Evolutionary conservation across 2,113 vertebrate species (phyloP).

Genomic region (Halichoeres trimaculatus): DNA sequence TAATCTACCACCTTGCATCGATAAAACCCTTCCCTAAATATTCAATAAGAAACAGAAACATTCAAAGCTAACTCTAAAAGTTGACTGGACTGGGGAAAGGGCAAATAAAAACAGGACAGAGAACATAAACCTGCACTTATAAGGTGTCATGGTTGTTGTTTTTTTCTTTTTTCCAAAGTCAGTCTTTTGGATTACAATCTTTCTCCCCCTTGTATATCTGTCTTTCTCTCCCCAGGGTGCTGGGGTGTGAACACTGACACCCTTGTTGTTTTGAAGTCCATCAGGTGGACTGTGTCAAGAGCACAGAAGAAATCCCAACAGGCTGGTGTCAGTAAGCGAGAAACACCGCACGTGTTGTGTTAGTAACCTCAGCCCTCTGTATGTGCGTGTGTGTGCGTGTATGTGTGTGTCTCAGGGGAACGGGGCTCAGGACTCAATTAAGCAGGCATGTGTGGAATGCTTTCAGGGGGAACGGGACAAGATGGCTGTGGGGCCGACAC

Average conservation of each 20-base stretch:
- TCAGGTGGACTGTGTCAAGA: constrained; percentile 59
- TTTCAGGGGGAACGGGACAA: constrained; percentile 78
- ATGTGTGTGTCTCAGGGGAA: constrained; percentile 58
- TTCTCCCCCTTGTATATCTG: constrained; percentile 7
- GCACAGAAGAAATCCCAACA: constrained; percentile 51
- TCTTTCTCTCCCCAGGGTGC: constrained; percentile 8
- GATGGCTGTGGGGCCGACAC: constrained; percentile 68
- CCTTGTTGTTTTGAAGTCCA: constrained; percentile 61
- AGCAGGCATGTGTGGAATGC: constrained; percentile 81
- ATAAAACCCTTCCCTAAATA: too few species aligned
- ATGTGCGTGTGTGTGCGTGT: constrained; percentile 28
- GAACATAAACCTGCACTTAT: too few species aligned
- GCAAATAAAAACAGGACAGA: too few species aligned
- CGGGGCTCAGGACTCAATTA: constrained; percentile 82
- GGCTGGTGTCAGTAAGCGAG: constrained; percentile 52
- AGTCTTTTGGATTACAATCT: background rate
- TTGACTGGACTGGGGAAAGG: too few species aligned
- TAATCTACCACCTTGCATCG: too few species aligned
- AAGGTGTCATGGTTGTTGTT: too few species aligned
- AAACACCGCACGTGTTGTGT: constrained; percentile 76
- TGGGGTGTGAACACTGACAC: constrained; percentile 66
- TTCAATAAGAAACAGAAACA: background rate
- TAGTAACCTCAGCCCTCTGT: constrained; percentile 77
- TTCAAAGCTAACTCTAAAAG: too few species aligned
- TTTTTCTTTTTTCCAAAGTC: background rate